Evolutionary conservation across 2,113 vertebrate genomes (phyloP).

Genomic region (Mesembrinibis cayennensis): DNA sequence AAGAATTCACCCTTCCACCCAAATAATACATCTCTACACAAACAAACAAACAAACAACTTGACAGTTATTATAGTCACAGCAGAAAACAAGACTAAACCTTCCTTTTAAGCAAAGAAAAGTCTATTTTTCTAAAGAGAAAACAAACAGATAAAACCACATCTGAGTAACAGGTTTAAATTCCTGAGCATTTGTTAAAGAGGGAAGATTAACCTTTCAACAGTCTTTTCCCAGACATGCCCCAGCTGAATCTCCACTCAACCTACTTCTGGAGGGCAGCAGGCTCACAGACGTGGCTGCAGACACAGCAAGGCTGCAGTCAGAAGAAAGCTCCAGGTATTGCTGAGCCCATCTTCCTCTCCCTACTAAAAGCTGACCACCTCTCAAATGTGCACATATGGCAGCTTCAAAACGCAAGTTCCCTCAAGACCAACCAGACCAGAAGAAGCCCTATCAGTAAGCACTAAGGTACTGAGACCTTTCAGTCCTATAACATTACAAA

Average conservation of each 20-base stretch:
- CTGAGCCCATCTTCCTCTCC: not conserved
- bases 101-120: not conserved
- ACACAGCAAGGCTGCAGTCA: not conserved
- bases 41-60: not conserved
- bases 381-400: not conserved
- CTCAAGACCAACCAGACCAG: not conserved
- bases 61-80: not conserved
- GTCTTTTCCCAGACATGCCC: not conserved
- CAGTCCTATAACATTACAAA: not conserved
- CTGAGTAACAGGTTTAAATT: not conserved
- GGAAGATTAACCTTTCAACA: not conserved
- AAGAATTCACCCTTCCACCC: not conserved
- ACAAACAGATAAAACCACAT: not conserved
- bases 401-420: not conserved
- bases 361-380: not conserved
- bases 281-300: not conserved
- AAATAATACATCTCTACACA: not conserved
- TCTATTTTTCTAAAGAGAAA: not conserved
- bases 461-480: not conserved
- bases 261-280: not conserved
- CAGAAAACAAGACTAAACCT: not conserved
- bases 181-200: not conserved
- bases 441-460: not conserved
- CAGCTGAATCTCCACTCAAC: not conserved
- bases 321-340: not conserved